Base-by-base conservation (phyloP, 2,888 invertebrate species). In the Eupithecia tripunctaria region DNA sequence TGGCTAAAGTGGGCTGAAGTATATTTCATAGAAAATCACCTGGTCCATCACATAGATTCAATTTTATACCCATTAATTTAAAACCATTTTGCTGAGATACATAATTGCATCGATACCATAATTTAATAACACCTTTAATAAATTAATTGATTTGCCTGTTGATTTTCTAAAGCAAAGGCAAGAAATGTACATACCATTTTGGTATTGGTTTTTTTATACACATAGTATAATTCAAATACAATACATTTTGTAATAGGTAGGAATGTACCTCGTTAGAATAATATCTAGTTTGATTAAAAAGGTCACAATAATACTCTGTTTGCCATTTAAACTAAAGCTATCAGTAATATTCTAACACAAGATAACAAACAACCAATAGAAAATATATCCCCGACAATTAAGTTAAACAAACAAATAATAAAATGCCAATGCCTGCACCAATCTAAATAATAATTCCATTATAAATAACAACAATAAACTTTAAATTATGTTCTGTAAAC, bases 371-470 rank as follows among this genome's bases (percentile, higher is more conserved):
- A 68, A 68, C 67, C 73, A 64, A 36, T 60, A 73, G 29, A 76
- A 73, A 68, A 77, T 77, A 76, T 76, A 71, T 78, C 76, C 77
- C 77, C 77, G 76, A 77, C 76, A 77, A 78, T 66, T 66, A 72
- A 67, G 29, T 41, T 62, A 27, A 71, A 65, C 41, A 62, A 63
- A 63, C 29, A 60, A 60, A 29, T 27, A 56, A 56, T 38, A 68
- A 75, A 10, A 38, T 73, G 67, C 71, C 73, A 73, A 75, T 65
- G 29, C 72, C 72, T 29, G 56, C 73, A 73, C 71, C 69, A 71
- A 68, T 51, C 47, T 68, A 71, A 76, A 69, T 68, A 47, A 66
- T 69, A 63, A 67, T 51, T 65, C 56, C 56, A 68, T 65, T n/a
- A 67, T 60, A 72, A 64, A 21, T 64, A 62, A 63, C 32, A 60